A percentile compares a stretch with the other conserved stretches of the same genome.
phyloP scores from a whole-genome alignment of 1,140 invertebrate genomes.

The Drosophila pallidifrons region DNA sequence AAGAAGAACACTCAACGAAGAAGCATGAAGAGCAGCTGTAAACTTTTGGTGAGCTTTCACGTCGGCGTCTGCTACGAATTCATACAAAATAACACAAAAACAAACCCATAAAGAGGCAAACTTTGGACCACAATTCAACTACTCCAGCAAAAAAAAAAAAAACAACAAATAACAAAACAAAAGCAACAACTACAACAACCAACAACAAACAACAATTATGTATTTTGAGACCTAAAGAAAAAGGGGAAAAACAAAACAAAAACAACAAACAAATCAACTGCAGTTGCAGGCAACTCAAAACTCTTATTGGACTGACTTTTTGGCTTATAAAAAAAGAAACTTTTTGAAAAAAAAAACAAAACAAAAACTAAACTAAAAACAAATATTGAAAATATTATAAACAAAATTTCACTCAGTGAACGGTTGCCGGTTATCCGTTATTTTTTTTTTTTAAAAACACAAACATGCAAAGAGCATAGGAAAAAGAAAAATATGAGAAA shows the following conservation, averaged over 20 bases:
- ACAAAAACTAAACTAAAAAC: conserved; percentile 44
- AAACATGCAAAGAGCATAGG: conserved; percentile 13
- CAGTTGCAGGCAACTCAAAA: conserved; percentile 84
- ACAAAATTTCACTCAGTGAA: conserved; percentile 71
- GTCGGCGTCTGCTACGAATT: conserved; percentile 13
- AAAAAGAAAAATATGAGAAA: conserved; percentile 19
- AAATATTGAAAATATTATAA: conserved; percentile 81
- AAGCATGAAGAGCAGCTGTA: conserved; percentile 27
- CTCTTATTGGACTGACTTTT: conserved; percentile 84
- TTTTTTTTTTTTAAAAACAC: conserved; percentile 36
- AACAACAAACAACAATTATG: conserved; percentile 74
- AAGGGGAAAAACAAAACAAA: conserved; percentile 39
- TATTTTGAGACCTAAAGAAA: conserved; percentile 68
- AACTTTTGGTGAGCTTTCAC: conserved; percentile 27
- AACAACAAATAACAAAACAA: conserved; percentile 47
- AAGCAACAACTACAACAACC: conserved; percentile 41
- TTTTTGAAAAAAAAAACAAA: conserved; percentile 69
- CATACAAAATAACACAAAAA: conserved; percentile 30
- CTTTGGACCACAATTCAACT: conserved; percentile 76
- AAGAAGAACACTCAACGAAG: conserved; percentile 1
- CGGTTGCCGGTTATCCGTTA: conserved; percentile 70
- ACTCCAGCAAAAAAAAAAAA: conserved; percentile 65
- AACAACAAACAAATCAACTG: conserved; percentile 76
- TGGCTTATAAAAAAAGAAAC: conserved; percentile 76
- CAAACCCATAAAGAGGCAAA: conserved; percentile 71